Base-by-base conservation (phyloP, 1,140 invertebrate species). In the Pseudoatta argentina region DNA sequence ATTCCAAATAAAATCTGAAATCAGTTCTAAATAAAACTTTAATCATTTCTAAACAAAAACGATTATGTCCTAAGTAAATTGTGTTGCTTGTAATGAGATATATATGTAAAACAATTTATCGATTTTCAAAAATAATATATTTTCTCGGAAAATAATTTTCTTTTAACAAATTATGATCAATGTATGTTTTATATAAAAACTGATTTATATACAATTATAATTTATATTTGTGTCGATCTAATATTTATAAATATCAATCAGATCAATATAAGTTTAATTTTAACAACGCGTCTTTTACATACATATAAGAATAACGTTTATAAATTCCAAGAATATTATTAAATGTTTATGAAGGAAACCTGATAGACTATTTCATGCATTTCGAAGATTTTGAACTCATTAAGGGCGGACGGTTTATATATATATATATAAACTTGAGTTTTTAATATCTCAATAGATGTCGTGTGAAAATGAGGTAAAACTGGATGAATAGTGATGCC, bases 401-500 rank as follows among this genome's bases (percentile, higher is more conserved):
- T n/a, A 10, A n/a, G 8, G 18, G 5, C 30, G 30, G 18, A 1
- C 44, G 4, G 12, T 39, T 30, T 2, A 21, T 27, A 18, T n/a
- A 44, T 8, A 7, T n/a, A 44, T 8, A 7, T n/a, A 27, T 27
- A 6, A 2, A 61, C 18, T 72, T 21, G 16, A 34, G 48, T 82
- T 30, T 44, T 0, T 30, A 72, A 44, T 72, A 61, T 72, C 53
- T 57, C 66, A 59, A 59, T 77, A 39, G 18, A 57, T 24, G 51
- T 24, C 53, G 14, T 24, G 21, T 48, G 16, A n/a, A 71, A 77
- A 51, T 24, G n/a, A 86, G 24, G 14, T 24, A 55, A 72, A 61
- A 53, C 69, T 72, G 55, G 53, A 59, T 72, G 67, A 82, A 82
- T 72, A 82, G 79, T 82, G 55, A 81, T 82, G 18, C 55, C 61